A percentile compares a stretch with the other conserved stretches of the same genome.
These are phyloP conservation scores for Thereva nobilitata DNA, from an alignment of 2,888 invertebrate genomes.

Conservation along the genomic window DNA sequence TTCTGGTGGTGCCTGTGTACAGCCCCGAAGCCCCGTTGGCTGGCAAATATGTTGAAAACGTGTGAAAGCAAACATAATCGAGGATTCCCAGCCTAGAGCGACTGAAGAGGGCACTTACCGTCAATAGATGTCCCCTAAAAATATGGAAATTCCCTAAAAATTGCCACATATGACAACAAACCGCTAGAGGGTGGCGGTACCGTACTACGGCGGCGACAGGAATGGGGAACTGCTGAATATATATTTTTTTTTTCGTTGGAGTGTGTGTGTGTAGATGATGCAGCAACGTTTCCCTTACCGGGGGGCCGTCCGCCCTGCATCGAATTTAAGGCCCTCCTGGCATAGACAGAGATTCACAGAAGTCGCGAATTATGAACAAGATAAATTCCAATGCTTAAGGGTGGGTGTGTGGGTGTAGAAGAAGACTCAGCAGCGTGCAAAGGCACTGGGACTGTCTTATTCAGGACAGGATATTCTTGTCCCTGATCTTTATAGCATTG, in stretches of 20 bases:
- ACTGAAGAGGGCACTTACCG: slow-evolving; percentile 3
- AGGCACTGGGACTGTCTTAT: slow-evolving; percentile 24
- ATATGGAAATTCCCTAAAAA: slow-evolving; percentile 29
- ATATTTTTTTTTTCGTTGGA: too few relatives aligned
- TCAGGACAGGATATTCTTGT: slow-evolving; percentile 22
- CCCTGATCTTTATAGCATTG: slow-evolving; percentile 38
- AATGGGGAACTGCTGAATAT: neutral
- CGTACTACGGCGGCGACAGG: neutral
- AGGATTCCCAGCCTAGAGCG: neutral
- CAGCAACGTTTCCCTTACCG: neutral
- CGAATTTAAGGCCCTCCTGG: slow-evolving; percentile 17
- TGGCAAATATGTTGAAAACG: slow-evolving; percentile 31
- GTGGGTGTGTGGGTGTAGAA: slow-evolving; percentile 23
- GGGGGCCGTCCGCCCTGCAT: neutral
- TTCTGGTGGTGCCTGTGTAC: too few relatives aligned
- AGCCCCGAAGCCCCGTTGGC: neutral
- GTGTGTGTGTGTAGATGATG: neutral
- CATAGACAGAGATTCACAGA: slow-evolving; percentile 15
- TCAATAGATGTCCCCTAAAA: slow-evolving; percentile 4
- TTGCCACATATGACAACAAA: slow-evolving; percentile 14
- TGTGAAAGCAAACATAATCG: slow-evolving; percentile 32
- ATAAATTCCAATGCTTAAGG: slow-evolving; percentile 26
- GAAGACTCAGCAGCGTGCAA: neutral
- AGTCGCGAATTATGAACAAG: slow-evolving; percentile 12
- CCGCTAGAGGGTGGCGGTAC: neutral